phyloP scores from a whole-genome alignment of 2,797 vertebrate genomes.

The Sebastes elongatus region DNA sequence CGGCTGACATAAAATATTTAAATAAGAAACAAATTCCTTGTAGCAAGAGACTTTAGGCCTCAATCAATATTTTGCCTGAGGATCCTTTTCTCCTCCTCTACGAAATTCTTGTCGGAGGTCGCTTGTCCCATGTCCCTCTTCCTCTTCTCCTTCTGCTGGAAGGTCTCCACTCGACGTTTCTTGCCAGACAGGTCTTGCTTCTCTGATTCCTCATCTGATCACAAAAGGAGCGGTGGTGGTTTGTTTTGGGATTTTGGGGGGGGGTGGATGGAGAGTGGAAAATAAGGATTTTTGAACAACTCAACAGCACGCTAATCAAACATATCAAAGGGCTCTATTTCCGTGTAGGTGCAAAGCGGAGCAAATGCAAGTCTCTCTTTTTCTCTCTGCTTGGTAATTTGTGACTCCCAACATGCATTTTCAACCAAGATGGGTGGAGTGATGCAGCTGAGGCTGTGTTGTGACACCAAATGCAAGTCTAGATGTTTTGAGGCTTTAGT shows the following conservation, averaged over 20 bases:
- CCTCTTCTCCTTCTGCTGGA: conserved; percentile 91
- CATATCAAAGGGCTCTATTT: neutral
- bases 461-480: neutral
- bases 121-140: conserved; percentile 86
- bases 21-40: conserved; percentile 3
- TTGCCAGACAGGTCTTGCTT: conserved; percentile 80
- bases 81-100: conserved; percentile 87
- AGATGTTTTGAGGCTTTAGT: neutral
- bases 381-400: neutral
- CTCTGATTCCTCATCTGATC: conserved; percentile 85
- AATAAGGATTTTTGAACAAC: neutral
- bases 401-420: neutral
- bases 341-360: neutral
- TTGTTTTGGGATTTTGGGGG: neutral
- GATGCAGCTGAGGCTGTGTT: neutral
- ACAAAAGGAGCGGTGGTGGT: neutral
- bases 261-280: neutral
- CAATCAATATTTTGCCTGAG: conserved; percentile 79
- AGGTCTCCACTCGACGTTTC: conserved; percentile 89
- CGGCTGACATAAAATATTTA: neutral
- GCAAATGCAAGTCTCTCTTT: neutral
- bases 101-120: conserved; percentile 86
- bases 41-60: conserved; percentile 14
- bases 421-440: neutral
- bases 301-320: neutral